A percentile compares a stretch with the other conserved stretches of the same genome.
Evolutionary conservation across 2,797 vertebrate genomes (phyloP).

Genomic region (Nannoperca obscura): DNA sequence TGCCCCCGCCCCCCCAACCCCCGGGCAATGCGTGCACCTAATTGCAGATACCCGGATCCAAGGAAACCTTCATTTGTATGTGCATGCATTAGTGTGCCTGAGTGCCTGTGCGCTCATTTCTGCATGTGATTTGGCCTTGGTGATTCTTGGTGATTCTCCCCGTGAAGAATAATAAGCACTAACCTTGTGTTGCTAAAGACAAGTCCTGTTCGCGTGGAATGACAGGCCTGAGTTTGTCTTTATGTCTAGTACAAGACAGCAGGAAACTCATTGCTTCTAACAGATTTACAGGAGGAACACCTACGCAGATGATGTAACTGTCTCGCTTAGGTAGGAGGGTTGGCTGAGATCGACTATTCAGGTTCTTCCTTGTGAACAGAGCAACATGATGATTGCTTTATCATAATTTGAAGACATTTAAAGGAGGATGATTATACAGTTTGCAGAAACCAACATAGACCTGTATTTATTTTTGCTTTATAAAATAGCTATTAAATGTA

Average conservation of each 20-base stretch:
- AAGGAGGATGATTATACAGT: slow-evolving; percentile 9
- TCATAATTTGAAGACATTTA: slow-evolving; percentile 33
- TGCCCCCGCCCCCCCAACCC: no score
- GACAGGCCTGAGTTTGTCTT: slow-evolving; percentile 45
- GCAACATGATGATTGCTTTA: slow-evolving; percentile 38
- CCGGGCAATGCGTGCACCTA: neutral
- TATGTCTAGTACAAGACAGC: slow-evolving; percentile 43
- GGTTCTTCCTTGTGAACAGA: slow-evolving; percentile 50
- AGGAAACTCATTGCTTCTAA: slow-evolving; percentile 53
- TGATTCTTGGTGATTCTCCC: neutral
- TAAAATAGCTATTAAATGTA: slow-evolving; percentile 35
- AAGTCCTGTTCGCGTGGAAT: slow-evolving; percentile 57
- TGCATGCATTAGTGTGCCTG: slow-evolving; percentile 20
- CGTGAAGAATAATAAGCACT: slow-evolving; percentile 29
- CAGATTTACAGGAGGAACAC: slow-evolving; percentile 66
- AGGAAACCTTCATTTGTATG: slow-evolving; percentile 22
- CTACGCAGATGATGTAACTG: slow-evolving; percentile 73
- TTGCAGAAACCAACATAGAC: slow-evolving; percentile 29
- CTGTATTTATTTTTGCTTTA: slow-evolving; percentile 18
- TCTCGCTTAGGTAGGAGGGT: slow-evolving; percentile 60
- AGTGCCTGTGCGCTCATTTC: slow-evolving; percentile 8
- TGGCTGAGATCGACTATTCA: slow-evolving; percentile 56
- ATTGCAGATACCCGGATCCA: neutral
- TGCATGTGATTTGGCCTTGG: slow-evolving; percentile 21
- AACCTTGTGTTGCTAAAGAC: slow-evolving; percentile 37